Evolutionary conservation across 2,888 invertebrate genomes (phyloP).

Genomic region (Clitarchus hookeri): DNA sequence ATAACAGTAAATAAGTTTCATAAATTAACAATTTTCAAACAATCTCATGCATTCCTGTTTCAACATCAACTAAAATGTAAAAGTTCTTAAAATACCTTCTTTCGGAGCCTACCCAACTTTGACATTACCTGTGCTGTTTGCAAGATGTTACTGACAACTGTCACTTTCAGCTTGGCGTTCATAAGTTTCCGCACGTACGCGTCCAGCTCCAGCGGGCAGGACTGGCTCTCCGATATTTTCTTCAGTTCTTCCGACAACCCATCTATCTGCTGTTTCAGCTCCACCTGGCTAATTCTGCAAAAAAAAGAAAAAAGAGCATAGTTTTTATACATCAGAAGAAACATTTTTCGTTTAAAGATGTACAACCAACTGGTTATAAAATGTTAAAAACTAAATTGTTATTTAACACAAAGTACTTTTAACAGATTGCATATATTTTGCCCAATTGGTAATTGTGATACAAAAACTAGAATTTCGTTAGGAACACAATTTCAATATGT

Average conservation of each 20-base stretch:
- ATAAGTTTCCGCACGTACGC: constrained; percentile 87
- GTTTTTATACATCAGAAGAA: constrained; percentile 26
- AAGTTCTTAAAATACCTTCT: too few relatives aligned
- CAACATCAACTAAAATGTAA: too few relatives aligned
- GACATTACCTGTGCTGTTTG: constrained; percentile 79
- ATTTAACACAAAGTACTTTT: background rate
- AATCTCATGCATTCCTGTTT: too few relatives aligned
- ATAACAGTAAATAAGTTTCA: too few relatives aligned
- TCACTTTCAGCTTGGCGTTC: constrained; percentile 88
- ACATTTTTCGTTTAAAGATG: too few relatives aligned
- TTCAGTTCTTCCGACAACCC: constrained; percentile 78
- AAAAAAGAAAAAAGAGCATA: constrained; percentile 29
- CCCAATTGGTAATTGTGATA: too few relatives aligned
- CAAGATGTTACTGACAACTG: constrained; percentile 86
- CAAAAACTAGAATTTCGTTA: too few relatives aligned
- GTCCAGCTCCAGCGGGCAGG: constrained; percentile 81
- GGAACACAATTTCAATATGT: too few relatives aligned
- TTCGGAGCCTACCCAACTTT: background rate
- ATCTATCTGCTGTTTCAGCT: constrained; percentile 86
- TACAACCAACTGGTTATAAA: too few relatives aligned
- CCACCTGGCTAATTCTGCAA: constrained; percentile 81
- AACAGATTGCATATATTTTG: too few relatives aligned
- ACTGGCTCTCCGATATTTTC: constrained; percentile 77
- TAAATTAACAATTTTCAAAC: too few relatives aligned
- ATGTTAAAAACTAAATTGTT: too few relatives aligned